phyloP scores from a whole-genome alignment of 1,140 invertebrate species.

The Bombus terrestris region DNA sequence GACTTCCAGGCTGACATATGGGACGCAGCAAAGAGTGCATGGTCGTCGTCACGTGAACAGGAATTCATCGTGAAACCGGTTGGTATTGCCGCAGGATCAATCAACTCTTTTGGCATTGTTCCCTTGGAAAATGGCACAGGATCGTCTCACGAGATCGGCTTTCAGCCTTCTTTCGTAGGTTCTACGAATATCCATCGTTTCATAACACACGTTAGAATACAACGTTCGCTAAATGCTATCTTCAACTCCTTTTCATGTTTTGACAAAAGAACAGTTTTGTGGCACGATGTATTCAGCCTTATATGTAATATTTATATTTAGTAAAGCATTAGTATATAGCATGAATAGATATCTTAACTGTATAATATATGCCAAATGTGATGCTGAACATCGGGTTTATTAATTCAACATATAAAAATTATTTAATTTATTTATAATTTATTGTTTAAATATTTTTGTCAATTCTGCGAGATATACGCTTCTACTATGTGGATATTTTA shows the following conservation, averaged over 20 bases:
- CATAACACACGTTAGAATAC: background rate
- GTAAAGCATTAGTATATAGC: too few relatives aligned
- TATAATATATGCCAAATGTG: too few relatives aligned
- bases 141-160: constrained; percentile 14
- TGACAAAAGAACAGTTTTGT: background rate
- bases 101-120: constrained; percentile 18
- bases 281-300: background rate
- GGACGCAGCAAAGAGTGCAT: constrained; percentile 42
- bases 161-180: background rate
- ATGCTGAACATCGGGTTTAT: too few relatives aligned
- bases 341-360: too few relatives aligned
- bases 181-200: background rate
- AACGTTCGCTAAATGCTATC: constrained; percentile 1
- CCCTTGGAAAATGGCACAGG: constrained; percentile 28
- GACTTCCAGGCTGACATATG: constrained; percentile 54
- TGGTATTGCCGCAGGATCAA: background rate
- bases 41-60: background rate
- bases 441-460: too few relatives aligned
- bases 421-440: too few relatives aligned
- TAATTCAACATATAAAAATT: too few relatives aligned
- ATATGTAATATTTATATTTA: too few relatives aligned
- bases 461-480: too few relatives aligned
- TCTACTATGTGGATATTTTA: too few relatives aligned
- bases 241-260: background rate
- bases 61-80: constrained; percentile 24